Conservation (phyloP, 1,140 invertebrate species). For the Drosophila littoralis region DNA sequence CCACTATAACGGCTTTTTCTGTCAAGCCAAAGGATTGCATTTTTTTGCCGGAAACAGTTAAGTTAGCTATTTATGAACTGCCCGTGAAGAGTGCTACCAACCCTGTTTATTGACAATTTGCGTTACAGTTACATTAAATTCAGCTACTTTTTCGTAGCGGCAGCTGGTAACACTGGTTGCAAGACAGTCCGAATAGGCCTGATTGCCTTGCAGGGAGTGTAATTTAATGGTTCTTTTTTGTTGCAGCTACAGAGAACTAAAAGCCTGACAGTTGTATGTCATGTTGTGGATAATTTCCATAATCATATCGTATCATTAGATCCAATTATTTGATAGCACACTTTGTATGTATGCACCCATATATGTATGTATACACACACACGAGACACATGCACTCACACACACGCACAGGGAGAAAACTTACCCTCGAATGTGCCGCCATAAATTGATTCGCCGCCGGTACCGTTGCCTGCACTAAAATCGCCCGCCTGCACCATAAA, state of each 20-base stretch:
- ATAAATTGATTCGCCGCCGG: constrained; percentile 96
- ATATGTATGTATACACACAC: not conserved
- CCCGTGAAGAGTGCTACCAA: too few relatives aligned
- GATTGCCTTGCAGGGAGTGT: too few relatives aligned
- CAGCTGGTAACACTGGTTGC: too few relatives aligned
- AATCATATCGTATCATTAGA: not conserved
- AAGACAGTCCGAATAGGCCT: too few relatives aligned
- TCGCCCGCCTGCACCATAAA: constrained; percentile 96
- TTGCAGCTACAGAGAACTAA: not conserved
- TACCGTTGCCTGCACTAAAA: constrained; percentile 95
- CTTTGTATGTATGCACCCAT: constrained; percentile 1
- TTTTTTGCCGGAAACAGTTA: too few relatives aligned
- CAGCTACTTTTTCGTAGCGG: too few relatives aligned
- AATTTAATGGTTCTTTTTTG: not conserved
- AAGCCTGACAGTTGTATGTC: not conserved
- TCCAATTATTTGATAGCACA: constrained; percentile 1
- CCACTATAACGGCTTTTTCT: too few relatives aligned
- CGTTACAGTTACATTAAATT: too few relatives aligned
- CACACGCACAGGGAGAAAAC: constrained; percentile 9
- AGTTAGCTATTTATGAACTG: too few relatives aligned
- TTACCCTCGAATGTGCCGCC: constrained; percentile 94
- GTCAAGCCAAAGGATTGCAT: too few relatives aligned
- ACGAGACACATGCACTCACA: constrained; percentile 8
- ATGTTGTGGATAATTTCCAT: not conserved
- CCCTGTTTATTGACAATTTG: too few relatives aligned